Percentiles rank a stretch among this genome's conserved stretches.
Evolutionary conservation across 2,113 vertebrate species (phyloP).

Genomic region (Brienomyrus longianalis): DNA sequence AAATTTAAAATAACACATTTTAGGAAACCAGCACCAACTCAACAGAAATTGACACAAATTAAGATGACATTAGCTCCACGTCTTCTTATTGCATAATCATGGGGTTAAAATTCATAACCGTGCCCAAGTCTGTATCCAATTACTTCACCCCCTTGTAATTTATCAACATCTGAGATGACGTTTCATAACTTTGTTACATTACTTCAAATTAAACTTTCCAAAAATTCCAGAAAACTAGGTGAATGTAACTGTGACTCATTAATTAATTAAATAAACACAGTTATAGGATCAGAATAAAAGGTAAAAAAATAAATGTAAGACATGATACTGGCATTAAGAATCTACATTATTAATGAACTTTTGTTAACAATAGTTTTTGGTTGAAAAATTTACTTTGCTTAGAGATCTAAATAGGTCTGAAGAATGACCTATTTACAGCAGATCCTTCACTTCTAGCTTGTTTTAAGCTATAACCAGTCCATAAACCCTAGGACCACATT

Average conservation of each 20-base stretch:
- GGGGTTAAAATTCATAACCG: neutral
- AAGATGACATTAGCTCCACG: neutral
- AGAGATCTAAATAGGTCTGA: slow-evolving; percentile 17
- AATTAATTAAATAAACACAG: neutral
- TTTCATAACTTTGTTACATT: neutral
- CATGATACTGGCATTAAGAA: neutral
- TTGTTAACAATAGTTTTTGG: neutral
- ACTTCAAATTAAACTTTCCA: neutral
- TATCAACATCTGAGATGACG: slow-evolving; percentile 32
- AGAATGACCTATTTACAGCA: neutral
- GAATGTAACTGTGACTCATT: neutral
- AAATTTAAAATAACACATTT: slow-evolving; percentile 23
- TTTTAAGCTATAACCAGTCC: slow-evolving; percentile 14
- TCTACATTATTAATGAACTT: neutral
- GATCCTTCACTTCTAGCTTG: neutral
- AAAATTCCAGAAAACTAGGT: neutral
- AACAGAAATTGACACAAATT: neutral
- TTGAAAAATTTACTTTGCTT: neutral
- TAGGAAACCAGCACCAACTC: slow-evolving; percentile 7
- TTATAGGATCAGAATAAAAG: neutral
- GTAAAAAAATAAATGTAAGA: neutral
- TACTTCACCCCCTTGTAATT: slow-evolving; percentile 20
- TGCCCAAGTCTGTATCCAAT: neutral
- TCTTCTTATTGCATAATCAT: neutral
- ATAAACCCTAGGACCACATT: slow-evolving; percentile 39